These are phyloP conservation scores for Atrichornis clamosus DNA, from an alignment of 2,113 vertebrate genomes.

Conservation along the genomic window DNA sequence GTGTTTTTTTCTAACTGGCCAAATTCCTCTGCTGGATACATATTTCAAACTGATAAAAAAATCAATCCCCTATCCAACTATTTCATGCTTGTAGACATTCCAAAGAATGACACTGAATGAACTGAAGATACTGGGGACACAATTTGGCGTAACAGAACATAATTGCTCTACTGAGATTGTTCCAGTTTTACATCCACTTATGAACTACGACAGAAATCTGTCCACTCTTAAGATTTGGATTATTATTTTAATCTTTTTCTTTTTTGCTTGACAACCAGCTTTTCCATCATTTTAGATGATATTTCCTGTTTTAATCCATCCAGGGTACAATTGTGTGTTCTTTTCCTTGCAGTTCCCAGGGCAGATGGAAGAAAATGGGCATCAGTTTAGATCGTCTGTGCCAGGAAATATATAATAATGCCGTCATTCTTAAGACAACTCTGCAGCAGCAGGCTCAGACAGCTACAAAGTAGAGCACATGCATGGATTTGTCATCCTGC, in stretches of 20 bases:
- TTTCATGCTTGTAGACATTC: not conserved
- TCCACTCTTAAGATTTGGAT: not conserved
- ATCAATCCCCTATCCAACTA: not conserved
- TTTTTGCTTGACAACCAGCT: not conserved
- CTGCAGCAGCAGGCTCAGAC: conserved; percentile 62
- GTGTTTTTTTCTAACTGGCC: not conserved
- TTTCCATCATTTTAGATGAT: not conserved
- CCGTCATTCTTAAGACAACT: conserved; percentile 43
- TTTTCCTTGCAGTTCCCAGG: conserved; percentile 1
- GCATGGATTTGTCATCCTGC: conserved; percentile 56
- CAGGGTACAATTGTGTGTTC: not conserved
- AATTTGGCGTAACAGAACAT: not conserved
- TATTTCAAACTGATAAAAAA: not conserved
- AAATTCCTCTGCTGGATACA: not conserved
- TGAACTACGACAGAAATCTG: not conserved
- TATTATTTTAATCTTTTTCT: not conserved
- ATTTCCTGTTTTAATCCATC: conserved; percentile 36
- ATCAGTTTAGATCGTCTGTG: not conserved
- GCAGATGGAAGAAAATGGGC: conserved; percentile 44
- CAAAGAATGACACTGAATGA: not conserved
- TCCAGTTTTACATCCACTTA: not conserved
- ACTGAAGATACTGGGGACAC: not conserved
- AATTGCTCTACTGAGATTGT: not conserved
- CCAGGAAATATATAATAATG: conserved; percentile 56
- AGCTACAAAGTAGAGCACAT: conserved; percentile 37